A percentile compares a stretch with the other conserved stretches of the same genome.
Evolutionary conservation across 1,140 invertebrate species (phyloP).

Genomic region (Lethrus apterus): DNA sequence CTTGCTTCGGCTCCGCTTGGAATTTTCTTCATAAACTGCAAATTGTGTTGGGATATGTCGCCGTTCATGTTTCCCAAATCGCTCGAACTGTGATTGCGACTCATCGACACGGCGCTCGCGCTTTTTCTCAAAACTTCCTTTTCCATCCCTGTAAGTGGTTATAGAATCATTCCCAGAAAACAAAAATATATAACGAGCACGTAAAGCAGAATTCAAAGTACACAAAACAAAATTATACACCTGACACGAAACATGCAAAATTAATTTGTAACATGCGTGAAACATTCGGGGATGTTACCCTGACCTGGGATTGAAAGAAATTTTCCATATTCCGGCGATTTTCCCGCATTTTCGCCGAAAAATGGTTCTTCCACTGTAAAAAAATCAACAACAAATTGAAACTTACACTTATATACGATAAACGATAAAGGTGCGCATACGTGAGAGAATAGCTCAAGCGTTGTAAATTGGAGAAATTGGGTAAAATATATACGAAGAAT

Average conservation of each 20-base stretch:
- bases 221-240: background rate
- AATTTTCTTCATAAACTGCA: conserved; percentile 94
- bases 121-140: conserved; percentile 62
- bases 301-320: conserved; percentile 64
- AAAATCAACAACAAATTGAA: no score
- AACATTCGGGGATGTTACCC: no score
- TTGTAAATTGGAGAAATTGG: no score
- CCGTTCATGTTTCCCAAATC: conserved; percentile 53
- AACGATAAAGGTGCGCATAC: no score
- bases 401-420: no score
- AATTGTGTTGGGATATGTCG: conserved; percentile 73
- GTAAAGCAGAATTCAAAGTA: background rate
- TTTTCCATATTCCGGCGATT: conserved; percentile 56
- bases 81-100: conserved; percentile 64
- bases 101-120: conserved; percentile 71
- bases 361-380: conserved; percentile 51
- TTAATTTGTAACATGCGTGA: no score
- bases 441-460: background rate
- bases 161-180: conserved; percentile 1
- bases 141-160: conserved; percentile 21
- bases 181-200: background rate
- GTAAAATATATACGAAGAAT: no score
- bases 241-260: background rate
- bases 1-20: conserved; percentile 94
- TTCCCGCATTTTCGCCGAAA: conserved; percentile 30